Evolutionary conservation across 2,113 vertebrate species (phyloP).

Genomic region (Ivindomyrus marchei): DNA sequence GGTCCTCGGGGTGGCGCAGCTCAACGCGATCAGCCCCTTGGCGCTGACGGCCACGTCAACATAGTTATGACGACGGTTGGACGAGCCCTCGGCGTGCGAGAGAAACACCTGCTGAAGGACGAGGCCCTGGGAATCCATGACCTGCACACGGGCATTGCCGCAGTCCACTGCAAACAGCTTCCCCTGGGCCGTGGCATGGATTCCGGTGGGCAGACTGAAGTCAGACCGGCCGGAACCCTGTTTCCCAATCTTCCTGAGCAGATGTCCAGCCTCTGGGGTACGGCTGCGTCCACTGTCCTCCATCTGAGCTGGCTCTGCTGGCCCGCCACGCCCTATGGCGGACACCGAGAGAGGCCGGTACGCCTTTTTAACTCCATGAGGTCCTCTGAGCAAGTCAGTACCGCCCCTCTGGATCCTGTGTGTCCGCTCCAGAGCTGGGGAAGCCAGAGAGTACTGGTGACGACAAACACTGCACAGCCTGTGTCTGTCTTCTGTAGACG

Average conservation of each 20-base stretch:
- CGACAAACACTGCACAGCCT: conserved; percentile 35
- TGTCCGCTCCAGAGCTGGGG: conserved; percentile 22
- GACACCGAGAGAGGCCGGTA: conserved; percentile 54
- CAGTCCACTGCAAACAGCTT: conserved; percentile 68
- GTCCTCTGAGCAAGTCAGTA: conserved; percentile 16
- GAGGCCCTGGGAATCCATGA: conserved; percentile 56
- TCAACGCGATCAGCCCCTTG: conserved; percentile 64
- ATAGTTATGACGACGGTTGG: conserved; percentile 55
- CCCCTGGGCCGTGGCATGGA: conserved; percentile 55
- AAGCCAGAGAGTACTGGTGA: conserved; percentile 26
- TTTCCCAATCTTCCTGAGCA: conserved; percentile 64
- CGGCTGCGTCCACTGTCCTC: conserved; percentile 38
- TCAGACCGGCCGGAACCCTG: conserved; percentile 64
- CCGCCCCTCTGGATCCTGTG: background rate
- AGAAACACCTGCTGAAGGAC: conserved; percentile 61
- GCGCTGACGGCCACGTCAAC: conserved; percentile 67
- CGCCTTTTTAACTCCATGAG: conserved; percentile 38
- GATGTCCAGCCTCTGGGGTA: conserved; percentile 27
- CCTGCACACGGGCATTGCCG: conserved; percentile 68
- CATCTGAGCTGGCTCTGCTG: conserved; percentile 31
- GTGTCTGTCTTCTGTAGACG: conserved; percentile 37
- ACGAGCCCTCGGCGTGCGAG: conserved; percentile 34
- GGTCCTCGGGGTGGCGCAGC: conserved; percentile 57
- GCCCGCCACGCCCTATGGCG: conserved; percentile 38
- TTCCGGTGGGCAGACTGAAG: conserved; percentile 64